Evolutionary conservation across 1,140 invertebrate genomes (phyloP).

Genomic region (Polypedilum vanderplanki): DNA sequence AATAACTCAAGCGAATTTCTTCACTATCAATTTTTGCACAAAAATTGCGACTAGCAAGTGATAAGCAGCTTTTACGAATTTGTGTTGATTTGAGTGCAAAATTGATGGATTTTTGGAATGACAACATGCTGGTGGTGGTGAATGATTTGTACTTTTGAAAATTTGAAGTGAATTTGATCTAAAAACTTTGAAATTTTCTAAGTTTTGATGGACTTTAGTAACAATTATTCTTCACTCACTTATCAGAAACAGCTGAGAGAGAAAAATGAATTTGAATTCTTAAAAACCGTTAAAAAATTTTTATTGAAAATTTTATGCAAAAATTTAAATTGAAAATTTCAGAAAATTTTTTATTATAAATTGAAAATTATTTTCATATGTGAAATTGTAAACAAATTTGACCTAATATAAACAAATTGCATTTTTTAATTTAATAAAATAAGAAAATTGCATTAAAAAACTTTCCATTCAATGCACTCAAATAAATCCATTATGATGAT

Average conservation of each 20-base stretch:
- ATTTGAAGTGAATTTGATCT: background rate
- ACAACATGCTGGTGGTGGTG: background rate
- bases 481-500: too few relatives aligned
- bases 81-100: background rate
- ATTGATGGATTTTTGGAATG: constrained; percentile 2
- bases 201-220: background rate
- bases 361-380: too few relatives aligned
- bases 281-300: background rate
- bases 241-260: background rate
- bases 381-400: too few relatives aligned
- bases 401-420: too few relatives aligned
- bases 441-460: too few relatives aligned
- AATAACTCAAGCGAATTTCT: constrained; percentile 22
- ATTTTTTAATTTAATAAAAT: too few relatives aligned
- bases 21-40: constrained; percentile 2
- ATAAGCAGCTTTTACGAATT: background rate
- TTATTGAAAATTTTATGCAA: background rate
- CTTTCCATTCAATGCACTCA: too few relatives aligned
- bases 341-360: too few relatives aligned
- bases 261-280: background rate
- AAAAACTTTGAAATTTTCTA: background rate
- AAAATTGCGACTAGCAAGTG: background rate
- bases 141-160: too few relatives aligned
- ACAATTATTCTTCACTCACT: background rate
- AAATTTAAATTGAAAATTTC: too few relatives aligned